Base-by-base conservation (phyloP, 2,797 vertebrate species). In the Malacoraja senta region DNA sequence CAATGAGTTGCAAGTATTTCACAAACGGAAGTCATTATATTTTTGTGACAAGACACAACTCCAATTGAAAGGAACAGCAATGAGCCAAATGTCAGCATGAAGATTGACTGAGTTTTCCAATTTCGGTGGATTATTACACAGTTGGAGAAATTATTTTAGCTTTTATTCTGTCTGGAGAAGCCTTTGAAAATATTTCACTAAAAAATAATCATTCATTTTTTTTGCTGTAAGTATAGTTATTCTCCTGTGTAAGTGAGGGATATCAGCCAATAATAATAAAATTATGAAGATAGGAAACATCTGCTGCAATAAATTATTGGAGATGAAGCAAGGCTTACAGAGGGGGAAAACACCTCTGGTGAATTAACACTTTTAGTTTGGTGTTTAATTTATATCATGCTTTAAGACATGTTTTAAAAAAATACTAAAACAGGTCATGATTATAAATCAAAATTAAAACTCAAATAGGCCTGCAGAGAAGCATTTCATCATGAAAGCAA, bases 281-380 rank as follows among this genome's bases (percentile, higher is more conserved):
- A 91, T 44, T 26, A 44, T 72, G 10, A 91, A 74, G 24, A 29
- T 1, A 44, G 35, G 8, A 26, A 74, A 53, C 38, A 53, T 3
- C 68, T 91, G 35, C 21, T 26, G 35, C 26, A 91, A 91, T 91
- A 91, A 91, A 74, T 53, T 74, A 74, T 35, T 91, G 35, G 63
- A 65, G 19, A 65, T 71, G 86, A 90, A 63, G 65, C 32, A 35
- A n/a, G n/a, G 32, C 35, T 63, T 29, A 91, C 4, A 17, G 15
- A 91, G 38, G 90, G 24, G 71, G 9, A 29, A 74, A 91, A 15
- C 84, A 74, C 65, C 9, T 19, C 10, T 0, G 13, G 71, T 74
- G 35, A 72, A 53, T 24, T 29, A 53, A 91, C 21, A 72, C 10
- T 29, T 90, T 74, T 74, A 68, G 71, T 44, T 35, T 12, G 15